Conservation (phyloP, 53 echinoderm and acorn worm species). For the Henricia sp. region DNA sequence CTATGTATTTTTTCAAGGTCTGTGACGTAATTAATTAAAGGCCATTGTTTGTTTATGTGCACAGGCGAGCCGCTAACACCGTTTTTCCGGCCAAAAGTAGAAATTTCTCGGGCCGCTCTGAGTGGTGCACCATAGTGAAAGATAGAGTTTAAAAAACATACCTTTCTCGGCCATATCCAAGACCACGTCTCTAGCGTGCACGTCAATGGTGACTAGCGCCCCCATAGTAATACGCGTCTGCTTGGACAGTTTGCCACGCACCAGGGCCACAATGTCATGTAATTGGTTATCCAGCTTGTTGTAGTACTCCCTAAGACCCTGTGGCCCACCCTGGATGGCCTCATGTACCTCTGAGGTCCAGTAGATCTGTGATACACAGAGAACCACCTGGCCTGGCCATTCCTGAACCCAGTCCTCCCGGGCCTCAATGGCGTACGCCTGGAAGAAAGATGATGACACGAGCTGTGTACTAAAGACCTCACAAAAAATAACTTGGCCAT, state of each 20-base stretch:
- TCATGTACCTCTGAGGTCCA: conserved; percentile 98
- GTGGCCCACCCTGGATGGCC: conserved; percentile 89
- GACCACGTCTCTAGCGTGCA: conserved; percentile 96
- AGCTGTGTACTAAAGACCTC: too few relatives aligned
- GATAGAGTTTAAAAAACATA: too few relatives aligned
- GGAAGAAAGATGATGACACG: background rate
- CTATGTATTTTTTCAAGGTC: too few relatives aligned
- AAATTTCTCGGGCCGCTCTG: too few relatives aligned
- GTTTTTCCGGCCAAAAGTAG: too few relatives aligned
- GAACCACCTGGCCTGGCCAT: conserved; percentile 99
- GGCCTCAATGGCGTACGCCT: conserved; percentile 98
- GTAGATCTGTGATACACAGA: conserved; percentile 98
- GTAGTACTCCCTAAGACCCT: conserved; percentile 90
- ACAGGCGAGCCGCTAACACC: too few relatives aligned
- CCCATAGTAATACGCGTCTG: conserved; percentile 95
- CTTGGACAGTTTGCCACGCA: conserved; percentile 97
- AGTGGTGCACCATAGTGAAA: too few relatives aligned
- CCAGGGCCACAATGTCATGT: conserved; percentile 82
- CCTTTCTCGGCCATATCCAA: conserved; percentile 95
- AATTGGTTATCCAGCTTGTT: conserved; percentile 86
- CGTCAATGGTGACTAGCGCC: conserved; percentile 94
- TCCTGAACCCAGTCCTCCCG: conserved; percentile 95
- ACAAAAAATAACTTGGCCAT: too few relatives aligned
- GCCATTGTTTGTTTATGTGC: too few relatives aligned
- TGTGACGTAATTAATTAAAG: too few relatives aligned